Base-by-base conservation (phyloP, 2,888 invertebrate species). In the Spilosoma lubricipeda region DNA sequence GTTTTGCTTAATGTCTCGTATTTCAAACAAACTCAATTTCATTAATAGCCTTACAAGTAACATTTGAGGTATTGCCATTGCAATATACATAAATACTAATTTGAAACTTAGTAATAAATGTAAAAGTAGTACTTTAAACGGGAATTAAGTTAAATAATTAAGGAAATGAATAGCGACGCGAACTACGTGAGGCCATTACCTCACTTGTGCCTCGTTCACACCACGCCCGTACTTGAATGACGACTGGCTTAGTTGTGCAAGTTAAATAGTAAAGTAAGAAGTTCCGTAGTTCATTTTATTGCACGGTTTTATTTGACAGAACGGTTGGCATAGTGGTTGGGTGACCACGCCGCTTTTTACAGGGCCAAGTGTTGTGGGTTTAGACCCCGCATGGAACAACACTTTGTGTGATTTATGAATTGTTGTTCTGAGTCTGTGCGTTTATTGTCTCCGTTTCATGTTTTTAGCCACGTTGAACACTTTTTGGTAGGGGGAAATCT, bases 61-160 rank as follows among this genome's bases (percentile, higher is more conserved):
- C 15, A 2, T 63, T 63, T 18, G 63, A 30, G 18, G 18, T 30
- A 30, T 18, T 2, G 8, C 8, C 18, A 63, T 30, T 63, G 30
- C 27, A 30, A 66, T 23, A 3, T 23, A 13, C 23, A 66, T 66
- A 66, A 33, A 36, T 4, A 66, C n/a, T 66, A 36, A 68, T 65
- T 48, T 75, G 72, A 76, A 78, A 75, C 73, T 74, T 67, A 39
- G 33, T 72, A 66, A 70, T 69, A 71, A 70, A 52, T 64, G 48
- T 48, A 59, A 68, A 76, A 48, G 66, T 74, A 56, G 70, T 70
- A 36, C 70, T 74, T 73, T 74, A 70, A 45, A 33, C 27, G 75
- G 76, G 72, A 82, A 80, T 82, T 73, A 83, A 77, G 77, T 71
- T 77, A 77, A 75, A 77, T 73, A 56, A 77, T 78, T 77, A 75